These are phyloP conservation scores for Mycalesis mineus DNA, from an alignment of 2,888 invertebrate genomes.

Conservation along the genomic window DNA sequence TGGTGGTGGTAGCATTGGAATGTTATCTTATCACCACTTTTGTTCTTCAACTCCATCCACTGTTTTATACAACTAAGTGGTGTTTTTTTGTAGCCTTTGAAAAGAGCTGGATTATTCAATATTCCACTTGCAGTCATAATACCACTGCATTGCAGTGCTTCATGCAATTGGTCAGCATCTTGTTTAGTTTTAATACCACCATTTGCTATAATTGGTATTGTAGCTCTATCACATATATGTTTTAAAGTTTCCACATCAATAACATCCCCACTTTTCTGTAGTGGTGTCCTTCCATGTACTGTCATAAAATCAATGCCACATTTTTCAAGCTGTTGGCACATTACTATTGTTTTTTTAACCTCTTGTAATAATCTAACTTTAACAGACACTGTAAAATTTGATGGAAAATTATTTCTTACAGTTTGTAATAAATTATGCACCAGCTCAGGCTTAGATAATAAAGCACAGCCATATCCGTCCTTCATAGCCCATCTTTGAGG, in stretches of 20 bases:
- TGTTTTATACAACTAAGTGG: constrained; percentile 87
- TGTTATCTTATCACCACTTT: constrained; percentile 79
- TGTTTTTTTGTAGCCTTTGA: constrained; percentile 83
- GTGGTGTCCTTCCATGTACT: constrained; percentile 94
- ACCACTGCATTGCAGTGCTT: constrained; percentile 85
- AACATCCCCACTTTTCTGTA: constrained; percentile 85
- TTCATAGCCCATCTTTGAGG: constrained; percentile 97
- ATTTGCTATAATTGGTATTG: constrained; percentile 93
- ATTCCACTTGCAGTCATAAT: constrained; percentile 96
- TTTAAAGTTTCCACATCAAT: constrained; percentile 84
- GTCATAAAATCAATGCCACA: constrained; percentile 93
- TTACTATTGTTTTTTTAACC: constrained; percentile 83
- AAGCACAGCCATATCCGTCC: constrained; percentile 91
- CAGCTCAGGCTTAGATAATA: constrained; percentile 89
- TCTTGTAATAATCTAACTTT: constrained; percentile 92
- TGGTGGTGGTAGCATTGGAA: constrained; percentile 97
- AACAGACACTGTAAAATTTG: constrained; percentile 90
- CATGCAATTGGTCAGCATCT: constrained; percentile 83
- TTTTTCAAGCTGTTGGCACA: constrained; percentile 88
- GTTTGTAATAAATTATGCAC: constrained; percentile 88
- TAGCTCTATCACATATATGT: constrained; percentile 83
- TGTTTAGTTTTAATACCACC: constrained; percentile 88
- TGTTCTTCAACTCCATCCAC: constrained; percentile 86
- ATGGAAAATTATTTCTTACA: constrained; percentile 84
- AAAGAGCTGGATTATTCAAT: constrained; percentile 93